A percentile compares a stretch with the other conserved stretches of the same genome.
Conservation (phyloP, 2,113 vertebrate genomes). For the Aptenodytes forsteri region DNA sequence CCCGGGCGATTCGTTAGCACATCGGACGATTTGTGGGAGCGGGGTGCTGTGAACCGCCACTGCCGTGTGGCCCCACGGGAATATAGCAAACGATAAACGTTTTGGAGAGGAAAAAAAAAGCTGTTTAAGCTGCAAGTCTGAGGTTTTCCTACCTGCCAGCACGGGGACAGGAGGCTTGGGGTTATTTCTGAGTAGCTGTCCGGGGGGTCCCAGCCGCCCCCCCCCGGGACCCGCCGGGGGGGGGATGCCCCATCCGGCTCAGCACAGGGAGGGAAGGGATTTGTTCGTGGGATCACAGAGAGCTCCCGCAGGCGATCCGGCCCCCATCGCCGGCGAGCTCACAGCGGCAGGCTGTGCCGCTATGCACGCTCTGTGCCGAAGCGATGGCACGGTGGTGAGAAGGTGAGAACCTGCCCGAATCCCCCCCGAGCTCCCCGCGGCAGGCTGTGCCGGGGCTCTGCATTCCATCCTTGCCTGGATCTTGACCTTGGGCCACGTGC, state of each 20-base stretch:
- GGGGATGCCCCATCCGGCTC: not conserved
- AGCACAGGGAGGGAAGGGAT: not conserved
- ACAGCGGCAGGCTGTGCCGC: no score
- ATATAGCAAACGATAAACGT: rapidly evolving
- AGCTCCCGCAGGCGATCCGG: no score
- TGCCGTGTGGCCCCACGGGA: rapidly evolving
- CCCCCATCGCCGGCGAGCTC: no score
- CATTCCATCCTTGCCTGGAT: no score
- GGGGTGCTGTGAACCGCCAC: not conserved
- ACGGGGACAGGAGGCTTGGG: not conserved
- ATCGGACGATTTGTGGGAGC: not conserved
- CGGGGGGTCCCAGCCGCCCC: rapidly evolving
- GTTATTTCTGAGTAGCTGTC: not conserved
- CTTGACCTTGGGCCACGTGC: no score
- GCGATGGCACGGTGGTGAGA: no score
- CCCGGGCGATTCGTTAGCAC: not conserved
- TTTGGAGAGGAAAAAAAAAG: not conserved
- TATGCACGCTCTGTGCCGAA: no score
- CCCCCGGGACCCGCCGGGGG: rapidly evolving
- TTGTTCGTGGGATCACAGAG: not conserved
- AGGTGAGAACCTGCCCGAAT: no score
- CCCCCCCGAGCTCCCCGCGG: no score
- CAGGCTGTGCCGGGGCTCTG: no score
- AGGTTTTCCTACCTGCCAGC: not conserved
- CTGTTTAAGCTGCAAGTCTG: not conserved